A percentile compares a stretch with the other conserved stretches of the same genome.
phyloP scores from a whole-genome alignment of 2,797 vertebrate genomes.

The Argentina silus region DNA sequence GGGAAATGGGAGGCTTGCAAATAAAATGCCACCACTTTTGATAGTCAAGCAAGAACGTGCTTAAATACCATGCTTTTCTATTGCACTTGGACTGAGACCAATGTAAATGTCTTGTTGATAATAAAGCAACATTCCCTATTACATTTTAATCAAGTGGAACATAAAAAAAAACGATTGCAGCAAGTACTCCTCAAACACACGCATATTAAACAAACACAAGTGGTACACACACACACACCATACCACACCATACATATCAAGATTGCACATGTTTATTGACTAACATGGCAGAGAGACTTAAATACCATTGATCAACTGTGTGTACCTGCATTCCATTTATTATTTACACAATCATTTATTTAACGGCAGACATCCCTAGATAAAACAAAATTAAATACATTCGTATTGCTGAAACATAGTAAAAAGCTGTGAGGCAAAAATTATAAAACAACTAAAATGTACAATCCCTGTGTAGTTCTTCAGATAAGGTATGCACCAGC shows the following conservation, averaged over 20 bases:
- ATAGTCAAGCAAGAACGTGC: conserved; percentile 41
- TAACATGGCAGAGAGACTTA: conserved; percentile 9
- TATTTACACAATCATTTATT: conserved; percentile 11
- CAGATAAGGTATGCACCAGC: background rate
- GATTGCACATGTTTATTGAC: conserved; percentile 63
- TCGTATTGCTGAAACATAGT: conserved; percentile 24
- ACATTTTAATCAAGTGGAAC: conserved; percentile 35
- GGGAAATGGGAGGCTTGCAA: conserved; percentile 19
- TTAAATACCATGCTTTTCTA: conserved; percentile 26
- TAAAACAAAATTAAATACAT: conserved; percentile 48
- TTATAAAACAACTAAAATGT: background rate
- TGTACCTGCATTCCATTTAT: conserved; percentile 11
- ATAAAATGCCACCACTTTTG: conserved; percentile 20
- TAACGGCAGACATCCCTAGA: conserved; percentile 29
- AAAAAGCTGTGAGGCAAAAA: conserved; percentile 38
- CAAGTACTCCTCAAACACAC: conserved; percentile 10
- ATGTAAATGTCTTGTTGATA: conserved; percentile 19
- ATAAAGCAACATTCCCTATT: background rate
- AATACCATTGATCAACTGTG: conserved; percentile 33
- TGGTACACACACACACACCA: conserved; percentile 25
- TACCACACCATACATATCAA: conserved; percentile 6
- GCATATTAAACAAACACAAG: conserved; percentile 4
- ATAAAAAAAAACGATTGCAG: background rate
- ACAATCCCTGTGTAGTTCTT: background rate
- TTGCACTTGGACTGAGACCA: conserved; percentile 43